A percentile compares a stretch with the other conserved stretches of the same genome.
Evolutionary conservation across 2,888 invertebrate genomes (phyloP).

Genomic region (Lepidocyrtoides sp.): DNA sequence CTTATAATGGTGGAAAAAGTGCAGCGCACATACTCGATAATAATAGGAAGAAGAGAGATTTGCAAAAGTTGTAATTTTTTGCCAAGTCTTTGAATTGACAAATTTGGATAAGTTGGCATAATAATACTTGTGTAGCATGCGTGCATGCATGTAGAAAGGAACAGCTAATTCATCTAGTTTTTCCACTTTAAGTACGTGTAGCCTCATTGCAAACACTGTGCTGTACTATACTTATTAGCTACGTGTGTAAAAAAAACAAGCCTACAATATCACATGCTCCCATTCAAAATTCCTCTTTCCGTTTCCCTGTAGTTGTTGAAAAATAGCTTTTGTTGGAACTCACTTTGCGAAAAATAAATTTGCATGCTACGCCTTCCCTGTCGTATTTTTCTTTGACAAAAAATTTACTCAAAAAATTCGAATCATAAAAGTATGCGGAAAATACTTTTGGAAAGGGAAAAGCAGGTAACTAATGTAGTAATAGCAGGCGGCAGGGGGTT

Average conservation of each 20-base stretch:
- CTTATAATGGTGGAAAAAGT: background rate
- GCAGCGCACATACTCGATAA: background rate
- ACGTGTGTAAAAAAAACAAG: background rate
- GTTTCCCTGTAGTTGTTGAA: slow-evolving; percentile 58
- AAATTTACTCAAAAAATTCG: slow-evolving; percentile 9
- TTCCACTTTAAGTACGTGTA: slow-evolving; percentile 15
- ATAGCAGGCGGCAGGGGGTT: slow-evolving; percentile 12
- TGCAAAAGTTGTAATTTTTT: slow-evolving; percentile 62
- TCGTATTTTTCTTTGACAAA: slow-evolving; percentile 60
- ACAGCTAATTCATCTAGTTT: slow-evolving; percentile 26
- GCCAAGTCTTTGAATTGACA: slow-evolving; percentile 62
- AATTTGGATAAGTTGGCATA: slow-evolving; percentile 67
- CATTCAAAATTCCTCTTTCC: slow-evolving; percentile 40
- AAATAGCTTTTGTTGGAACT: slow-evolving; percentile 29
- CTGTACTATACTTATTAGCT: background rate
- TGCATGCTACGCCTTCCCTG: slow-evolving; percentile 58
- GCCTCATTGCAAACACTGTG: slow-evolving; percentile 41
- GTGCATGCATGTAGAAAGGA: background rate
- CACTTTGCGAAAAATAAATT: slow-evolving; percentile 58
- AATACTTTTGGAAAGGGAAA: background rate
- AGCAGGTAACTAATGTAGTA: too few relatives aligned
- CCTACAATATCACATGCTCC: background rate
- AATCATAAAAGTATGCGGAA: slow-evolving; percentile 7
- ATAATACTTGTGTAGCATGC: slow-evolving; percentile 29
- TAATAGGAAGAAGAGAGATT: slow-evolving; percentile 16